Evolutionary conservation across 2,888 invertebrate species (phyloP), one percentile per base, ranked within the genome.

Genomic region (Helobdella robusta): DNA sequence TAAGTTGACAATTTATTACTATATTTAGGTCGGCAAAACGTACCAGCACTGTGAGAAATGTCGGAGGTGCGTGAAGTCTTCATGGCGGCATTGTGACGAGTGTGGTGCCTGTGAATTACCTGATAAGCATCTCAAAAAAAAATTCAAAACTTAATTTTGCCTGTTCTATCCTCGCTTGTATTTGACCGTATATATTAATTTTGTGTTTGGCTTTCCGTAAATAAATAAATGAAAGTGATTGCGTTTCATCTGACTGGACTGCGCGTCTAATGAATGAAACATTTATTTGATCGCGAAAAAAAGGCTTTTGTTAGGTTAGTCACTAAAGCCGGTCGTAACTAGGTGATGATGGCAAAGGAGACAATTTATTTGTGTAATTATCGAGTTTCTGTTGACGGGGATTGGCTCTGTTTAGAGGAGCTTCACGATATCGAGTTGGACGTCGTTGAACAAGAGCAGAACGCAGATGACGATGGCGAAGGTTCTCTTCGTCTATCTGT

Each of bases 351-450:
- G 80, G 92, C 91, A 58, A 91, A 92, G 81, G 93, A 94, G 80
- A 94, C 93, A 66, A 92, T 94, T 75, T 94, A 94, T 82, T 82
- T 94, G 79, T 94, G 94, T 83, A 94, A 94, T 80, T 94, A 94
- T 81, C 88, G 94, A 66, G 94, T 94, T 5, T 92, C 92, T 62
- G 94, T 94, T 52, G 93, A 94, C 76, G 94, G 94, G 68, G 94
- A 94, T 79, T 94, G 94, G 94, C 84, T 94, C 67, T 94, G 94
- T 78, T 82, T 94, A 66, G 89, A 91, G 79, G 93, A 94, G 79
- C 82, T 94, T 68, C 89, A 91, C 74, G 93, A 94, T 80, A 88
- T 92, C 84, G 87, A 68, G 84, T 84, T 76, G 62, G 76, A 77
- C 65, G 68, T 18, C 1, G 46, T 66, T 25, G 40, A 59, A 34